Evolutionary conservation across 2,113 vertebrate genomes (phyloP).

Genomic region (Mola mola): DNA sequence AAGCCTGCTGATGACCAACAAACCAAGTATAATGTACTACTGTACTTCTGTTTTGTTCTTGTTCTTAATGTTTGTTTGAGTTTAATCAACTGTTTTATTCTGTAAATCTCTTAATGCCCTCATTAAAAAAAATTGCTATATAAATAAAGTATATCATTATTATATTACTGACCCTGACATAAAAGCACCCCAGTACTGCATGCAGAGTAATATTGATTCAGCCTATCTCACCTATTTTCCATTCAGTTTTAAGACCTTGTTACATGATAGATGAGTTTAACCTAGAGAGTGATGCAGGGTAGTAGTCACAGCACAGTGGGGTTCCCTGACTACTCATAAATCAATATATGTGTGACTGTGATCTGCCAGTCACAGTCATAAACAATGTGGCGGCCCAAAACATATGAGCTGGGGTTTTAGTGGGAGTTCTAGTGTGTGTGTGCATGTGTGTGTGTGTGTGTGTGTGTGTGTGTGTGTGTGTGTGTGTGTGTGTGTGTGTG

Average conservation of each 20-base stretch:
- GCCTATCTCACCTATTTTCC: slow-evolving; percentile 8
- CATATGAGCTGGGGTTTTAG: slow-evolving; percentile 26
- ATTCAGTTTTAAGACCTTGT: slow-evolving; percentile 24
- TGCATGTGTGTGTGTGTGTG: slow-evolving; percentile 4
- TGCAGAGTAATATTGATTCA: slow-evolving; percentile 6
- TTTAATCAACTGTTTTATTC: too few species aligned
- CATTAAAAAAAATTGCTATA: too few species aligned
- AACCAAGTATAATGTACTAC: too few species aligned
- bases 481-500: slow-evolving; percentile 1
- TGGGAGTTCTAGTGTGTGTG: slow-evolving; percentile 28
- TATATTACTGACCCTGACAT: background rate
- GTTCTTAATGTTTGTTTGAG: too few species aligned
- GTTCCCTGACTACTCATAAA: slow-evolving; percentile 54
- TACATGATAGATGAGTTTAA: slow-evolving; percentile 55
- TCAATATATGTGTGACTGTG: slow-evolving; percentile 51
- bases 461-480: slow-evolving; percentile 13
- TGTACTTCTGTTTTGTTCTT: too few species aligned
- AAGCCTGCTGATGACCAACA: too few species aligned
- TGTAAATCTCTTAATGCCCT: too few species aligned
- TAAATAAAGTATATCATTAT: slow-evolving; percentile 13
- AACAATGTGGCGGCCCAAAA: slow-evolving; percentile 35
- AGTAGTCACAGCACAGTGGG: slow-evolving; percentile 40
- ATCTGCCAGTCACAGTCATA: slow-evolving; percentile 37
- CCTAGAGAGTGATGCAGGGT: background rate
- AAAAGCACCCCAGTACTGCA: background rate